Evolutionary conservation across 2,888 invertebrate genomes (phyloP), one percentile per base, ranked within the genome.

Genomic region (Plusia festucae): DNA sequence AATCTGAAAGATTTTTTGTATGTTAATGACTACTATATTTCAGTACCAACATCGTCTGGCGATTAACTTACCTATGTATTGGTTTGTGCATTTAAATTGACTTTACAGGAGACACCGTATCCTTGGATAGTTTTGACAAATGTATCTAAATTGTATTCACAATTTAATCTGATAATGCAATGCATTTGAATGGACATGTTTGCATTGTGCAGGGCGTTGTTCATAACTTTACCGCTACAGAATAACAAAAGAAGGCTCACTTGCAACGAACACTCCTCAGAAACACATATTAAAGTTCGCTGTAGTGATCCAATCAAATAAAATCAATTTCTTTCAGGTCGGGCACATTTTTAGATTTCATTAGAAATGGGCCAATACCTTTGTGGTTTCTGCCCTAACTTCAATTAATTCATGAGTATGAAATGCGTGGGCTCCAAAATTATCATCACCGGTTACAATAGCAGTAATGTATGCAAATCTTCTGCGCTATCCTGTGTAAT

Each of bases 81-180:
- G 13, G 3, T 34, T 13, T 2, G 46, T 20, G 11, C 2, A 20
- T 18, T 49, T 9, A 11, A 18, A 18, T 18, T 3, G 9, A 20
- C 9, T 18, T 18, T 9, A 49, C 20, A 20, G 46, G 40, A n/a
- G 4, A 18, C 11, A 11, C 20, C 4, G 46, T n/a, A n/a, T 20
- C 46, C 46, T 49, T 49, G 18, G 46, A 49, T 20, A 49, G 18
- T 49, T 49, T 49, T 2, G 46, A 49, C 46, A 20, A 49, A 49
- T 49, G 46, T 20, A 13, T 18, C 18, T 20, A 8, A 49, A 49
- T 49, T 18, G 46, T 49, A 13, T 20, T 20, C 18, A 11, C 46
- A 49, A 49, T 49, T 20, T 49, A 20, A 49, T 49, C 11, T 18
- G 2, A 49, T n/a, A 40, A n/a, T 49, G 18, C 20, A 49, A n/a